Base-by-base conservation (phyloP, 2,113 vertebrate species). In the Scomber colias region DNA sequence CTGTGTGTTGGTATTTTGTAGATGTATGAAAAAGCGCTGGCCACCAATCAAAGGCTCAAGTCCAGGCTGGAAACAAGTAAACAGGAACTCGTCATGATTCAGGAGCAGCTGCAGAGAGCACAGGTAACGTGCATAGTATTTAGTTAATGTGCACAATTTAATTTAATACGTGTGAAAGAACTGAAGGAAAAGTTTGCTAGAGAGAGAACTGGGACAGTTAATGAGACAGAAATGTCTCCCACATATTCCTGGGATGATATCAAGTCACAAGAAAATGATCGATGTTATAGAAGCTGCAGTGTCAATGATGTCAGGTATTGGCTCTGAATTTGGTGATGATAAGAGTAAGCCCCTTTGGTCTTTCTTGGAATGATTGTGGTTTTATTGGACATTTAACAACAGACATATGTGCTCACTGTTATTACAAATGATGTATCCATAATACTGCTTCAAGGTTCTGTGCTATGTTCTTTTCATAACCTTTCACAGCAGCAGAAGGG, bases 1-100 rank as follows among this genome's bases (percentile, higher is more conserved):
- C 71, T 44, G 6, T 80, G 51, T 9, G 11, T 40, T 40, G 35
- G 7, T 66, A 8, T 88, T 73, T 87, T 87, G 14, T 85, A 98
- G 97, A 94, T 99, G 48, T 98, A 97, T 0, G 97, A 98, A 89
- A 95, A 95, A 1, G 97, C 97, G 53, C 90, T 97, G 81, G 91
- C 95, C 0, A 97, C 97, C 83, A 99, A 99, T 89, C 95, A 97
- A 60, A 97, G 96, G 79, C 94, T 99, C 63, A 98, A 97, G 89
- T 94, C 95, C 3, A 96, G 96, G 55, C 93, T 99, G 83, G 96
- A 97, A 76, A 96, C 96, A 56, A 97, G 96, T 56, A 97, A 97
- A 84, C 90, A 95, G 19, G 97, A 99, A 85, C 92, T 98, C 24
- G 79, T 91, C 0, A 90, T 96, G 62, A 90, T 98, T 78, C 96